Conservation (phyloP, 2,888 invertebrate genomes). For the Platycheirus albimanus region DNA sequence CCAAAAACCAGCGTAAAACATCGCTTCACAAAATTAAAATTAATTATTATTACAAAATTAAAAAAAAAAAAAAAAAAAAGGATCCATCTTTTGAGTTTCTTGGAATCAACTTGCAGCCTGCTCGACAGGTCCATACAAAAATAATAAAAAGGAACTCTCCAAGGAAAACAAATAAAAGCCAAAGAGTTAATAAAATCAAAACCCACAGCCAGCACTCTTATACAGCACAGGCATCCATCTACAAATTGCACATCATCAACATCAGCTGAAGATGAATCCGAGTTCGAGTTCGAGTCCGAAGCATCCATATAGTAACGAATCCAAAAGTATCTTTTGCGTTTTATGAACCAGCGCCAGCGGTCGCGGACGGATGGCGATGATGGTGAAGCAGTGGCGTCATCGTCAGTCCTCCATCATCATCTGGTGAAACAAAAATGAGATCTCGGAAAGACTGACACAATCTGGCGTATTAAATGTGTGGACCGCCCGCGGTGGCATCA, state of each 20-base stretch:
- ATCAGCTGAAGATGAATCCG: constrained; percentile 26
- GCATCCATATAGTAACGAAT: background rate
- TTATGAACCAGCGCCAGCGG: constrained; percentile 17
- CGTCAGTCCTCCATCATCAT: constrained; percentile 47
- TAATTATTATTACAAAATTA: constrained; percentile 63
- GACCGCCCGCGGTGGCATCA: constrained; percentile 78
- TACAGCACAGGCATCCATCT: constrained; percentile 24
- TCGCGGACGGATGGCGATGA: constrained; percentile 3
- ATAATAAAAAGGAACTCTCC: constrained; percentile 22
- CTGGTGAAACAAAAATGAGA: constrained; percentile 55
- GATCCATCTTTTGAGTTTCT: background rate
- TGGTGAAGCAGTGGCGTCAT: too few relatives aligned
- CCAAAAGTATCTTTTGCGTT: constrained; percentile 40
- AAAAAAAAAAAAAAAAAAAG: background rate
- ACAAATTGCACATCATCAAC: constrained; percentile 64
- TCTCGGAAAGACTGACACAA: constrained; percentile 72
- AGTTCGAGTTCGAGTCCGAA: background rate
- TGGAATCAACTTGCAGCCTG: constrained; percentile 1
- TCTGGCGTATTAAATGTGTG: constrained; percentile 69
- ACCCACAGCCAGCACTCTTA: constrained; percentile 51
- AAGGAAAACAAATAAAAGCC: constrained; percentile 36
- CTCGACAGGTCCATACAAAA: constrained; percentile 9
- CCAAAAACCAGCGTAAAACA: constrained; percentile 47
- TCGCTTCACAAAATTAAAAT: constrained; percentile 53
- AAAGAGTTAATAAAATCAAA: constrained; percentile 71